Evolutionary conservation across 2,797 vertebrate genomes (phyloP).

Genomic region (Chanos chanos): DNA sequence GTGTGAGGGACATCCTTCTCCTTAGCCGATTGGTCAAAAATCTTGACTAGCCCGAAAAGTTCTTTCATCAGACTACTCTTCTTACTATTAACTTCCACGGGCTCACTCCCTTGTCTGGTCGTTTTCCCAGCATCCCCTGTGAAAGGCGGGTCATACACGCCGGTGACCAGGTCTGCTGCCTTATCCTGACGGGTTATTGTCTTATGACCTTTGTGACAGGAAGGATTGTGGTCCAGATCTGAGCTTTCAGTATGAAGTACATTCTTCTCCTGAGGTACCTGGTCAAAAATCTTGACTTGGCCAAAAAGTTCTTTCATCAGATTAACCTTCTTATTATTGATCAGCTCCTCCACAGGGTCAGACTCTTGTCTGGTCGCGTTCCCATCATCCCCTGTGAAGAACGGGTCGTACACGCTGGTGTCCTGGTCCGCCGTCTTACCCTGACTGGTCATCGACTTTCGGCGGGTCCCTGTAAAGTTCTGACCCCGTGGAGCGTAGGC

Average conservation of each 20-base stretch:
- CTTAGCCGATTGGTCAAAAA: slow-evolving; percentile 11
- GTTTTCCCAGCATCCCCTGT: slow-evolving; percentile 2
- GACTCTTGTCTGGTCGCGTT: no score
- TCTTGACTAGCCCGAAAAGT: slow-evolving; percentile 50
- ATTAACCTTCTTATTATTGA: slow-evolving; percentile 35
- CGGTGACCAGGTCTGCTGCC: neutral
- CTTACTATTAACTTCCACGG: slow-evolving; percentile 5
- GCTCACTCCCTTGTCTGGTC: no score
- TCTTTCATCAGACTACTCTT: slow-evolving; percentile 53
- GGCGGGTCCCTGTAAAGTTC: neutral
- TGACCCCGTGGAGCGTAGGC: neutral
- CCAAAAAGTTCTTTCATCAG: slow-evolving; percentile 61
- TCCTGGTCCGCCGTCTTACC: slow-evolving; percentile 7
- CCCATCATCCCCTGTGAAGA: slow-evolving; percentile 36
- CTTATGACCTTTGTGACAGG: neutral
- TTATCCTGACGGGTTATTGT: no score
- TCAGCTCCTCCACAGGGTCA: neutral
- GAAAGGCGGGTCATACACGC: slow-evolving; percentile 53
- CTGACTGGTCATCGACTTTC: no score
- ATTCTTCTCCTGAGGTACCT: neutral
- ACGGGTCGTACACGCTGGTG: slow-evolving; percentile 43
- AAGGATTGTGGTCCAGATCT: neutral
- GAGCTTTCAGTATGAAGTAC: neutral
- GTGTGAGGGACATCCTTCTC: neutral
- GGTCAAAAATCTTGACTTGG: slow-evolving; percentile 20